phyloP scores from a whole-genome alignment of 1,140 invertebrate genomes.

The Aplysia californica region DNA sequence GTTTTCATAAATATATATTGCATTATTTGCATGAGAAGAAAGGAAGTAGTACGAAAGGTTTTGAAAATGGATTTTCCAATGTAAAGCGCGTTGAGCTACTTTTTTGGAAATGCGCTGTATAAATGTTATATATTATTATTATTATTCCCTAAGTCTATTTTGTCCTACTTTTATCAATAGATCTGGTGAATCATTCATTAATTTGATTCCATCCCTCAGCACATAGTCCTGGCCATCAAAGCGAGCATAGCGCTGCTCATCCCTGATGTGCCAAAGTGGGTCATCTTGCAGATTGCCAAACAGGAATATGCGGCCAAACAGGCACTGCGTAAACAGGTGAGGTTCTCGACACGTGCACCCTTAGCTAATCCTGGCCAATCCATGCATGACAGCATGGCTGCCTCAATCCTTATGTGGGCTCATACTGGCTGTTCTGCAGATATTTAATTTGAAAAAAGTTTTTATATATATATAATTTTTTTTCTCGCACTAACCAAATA shows the following conservation, averaged over 20 bases:
- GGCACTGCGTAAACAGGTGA: conserved; percentile 19
- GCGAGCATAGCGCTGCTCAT: conserved; percentile 85
- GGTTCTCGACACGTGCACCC: background rate
- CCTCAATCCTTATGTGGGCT: no score
- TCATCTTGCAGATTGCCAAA: conserved; percentile 71
- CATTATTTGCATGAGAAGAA: no score
- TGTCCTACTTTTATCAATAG: background rate
- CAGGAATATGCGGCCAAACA: conserved; percentile 22
- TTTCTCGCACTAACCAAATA: background rate
- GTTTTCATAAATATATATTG: no score
- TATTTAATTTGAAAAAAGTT: background rate
- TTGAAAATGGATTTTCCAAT: no score
- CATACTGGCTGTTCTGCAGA: background rate
- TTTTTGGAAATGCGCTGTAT: no score
- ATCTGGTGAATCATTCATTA: conserved; percentile 1
- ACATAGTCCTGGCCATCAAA: conserved; percentile 87
- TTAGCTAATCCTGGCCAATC: background rate
- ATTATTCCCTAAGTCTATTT: background rate
- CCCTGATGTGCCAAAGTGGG: conserved; percentile 92
- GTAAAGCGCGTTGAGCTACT: no score
- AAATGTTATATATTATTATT: no score
- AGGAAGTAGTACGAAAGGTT: no score
- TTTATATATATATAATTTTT: background rate
- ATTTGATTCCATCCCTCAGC: no score
- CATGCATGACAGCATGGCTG: background rate